Base-by-base conservation (phyloP, 2,113 vertebrate genomes). In the Myiozetetes cayanensis region DNA sequence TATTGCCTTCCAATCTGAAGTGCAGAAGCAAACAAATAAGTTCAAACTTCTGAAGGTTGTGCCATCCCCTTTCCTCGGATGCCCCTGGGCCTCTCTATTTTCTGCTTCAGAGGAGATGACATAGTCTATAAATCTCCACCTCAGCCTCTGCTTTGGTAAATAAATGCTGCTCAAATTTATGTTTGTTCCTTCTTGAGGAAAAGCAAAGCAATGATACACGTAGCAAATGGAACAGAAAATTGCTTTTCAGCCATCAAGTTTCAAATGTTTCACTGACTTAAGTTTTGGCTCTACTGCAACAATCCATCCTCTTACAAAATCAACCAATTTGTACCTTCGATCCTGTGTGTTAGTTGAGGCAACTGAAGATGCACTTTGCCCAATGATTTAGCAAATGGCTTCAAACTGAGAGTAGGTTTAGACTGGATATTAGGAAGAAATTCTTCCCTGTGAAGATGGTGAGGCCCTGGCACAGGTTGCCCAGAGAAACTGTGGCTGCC, bases 141-240 rank as follows among this genome's bases (percentile, higher is more conserved):
- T 59, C 28, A 41, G 73, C 23, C 73, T 86, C 66, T 88, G 87
- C 91, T 83, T 91, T 67, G 74, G 68, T 77, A 59, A 91, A 89
- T 77, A 81, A 85, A 85, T 16, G 11, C 81, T 84, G 67, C 90
- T 75, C 39, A 65, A 86, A 87, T 94, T 94, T 84, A 88, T 65
- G 44, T 65, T 47, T 84, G 74, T 19, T 74, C 50, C 10, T 91
- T 73, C 62, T 41, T 21, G 71, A 76, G 47, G 87, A 43, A 82
- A 63, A 89, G 74, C 46, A 73, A 50, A 87, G 81, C 56, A 72
- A 53, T 53, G 80, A 63, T 31, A 52, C 23, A 4, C 9, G 47
- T 41, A 68, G 62, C 88, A 95, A 92, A 74, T 27, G 68, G 76
- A 77, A 84, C 55, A 91, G 87, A 87, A 94, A 95, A 94, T 41